A percentile compares a stretch with the other conserved stretches of the same genome.
Conservation (phyloP, 2,888 invertebrate species). For the Heliconius aoede region DNA sequence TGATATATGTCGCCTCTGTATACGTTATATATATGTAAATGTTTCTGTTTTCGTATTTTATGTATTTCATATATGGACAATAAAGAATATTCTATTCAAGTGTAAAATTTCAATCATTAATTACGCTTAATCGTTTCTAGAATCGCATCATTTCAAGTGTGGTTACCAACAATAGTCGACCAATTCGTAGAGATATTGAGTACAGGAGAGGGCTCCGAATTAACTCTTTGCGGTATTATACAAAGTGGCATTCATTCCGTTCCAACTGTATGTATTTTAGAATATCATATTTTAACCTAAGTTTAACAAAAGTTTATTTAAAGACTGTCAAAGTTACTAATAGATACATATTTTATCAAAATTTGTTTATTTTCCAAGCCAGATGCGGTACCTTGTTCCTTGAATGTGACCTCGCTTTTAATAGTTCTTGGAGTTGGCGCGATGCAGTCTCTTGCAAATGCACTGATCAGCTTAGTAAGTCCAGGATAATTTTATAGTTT, state of each 20-base stretch:
- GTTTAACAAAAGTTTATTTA: no score
- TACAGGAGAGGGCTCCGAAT: slow-evolving; percentile 58
- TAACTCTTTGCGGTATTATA: slow-evolving; percentile 65
- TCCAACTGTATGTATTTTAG: slow-evolving; percentile 48
- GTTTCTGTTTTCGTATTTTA: no score
- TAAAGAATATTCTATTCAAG: no score
- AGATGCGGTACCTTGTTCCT: slow-evolving; percentile 59
- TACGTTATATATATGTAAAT: no score
- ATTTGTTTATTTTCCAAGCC: slow-evolving; percentile 51
- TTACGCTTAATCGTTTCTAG: slow-evolving; percentile 42
- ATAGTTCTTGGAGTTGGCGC: slow-evolving; percentile 61
- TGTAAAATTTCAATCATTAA: no score
- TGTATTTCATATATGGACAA: no score
- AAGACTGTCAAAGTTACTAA: neutral
- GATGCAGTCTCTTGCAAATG: slow-evolving; percentile 60
- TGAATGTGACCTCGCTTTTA: slow-evolving; percentile 61
- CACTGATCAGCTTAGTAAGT: slow-evolving; percentile 71
- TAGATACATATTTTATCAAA: neutral
- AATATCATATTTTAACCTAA: neutral
- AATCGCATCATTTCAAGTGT: slow-evolving; percentile 59
- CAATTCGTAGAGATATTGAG: slow-evolving; percentile 62
- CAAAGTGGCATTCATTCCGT: slow-evolving; percentile 47
- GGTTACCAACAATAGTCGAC: slow-evolving; percentile 70
- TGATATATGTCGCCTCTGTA: no score
- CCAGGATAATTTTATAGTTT: neutral